Conservation (phyloP, 2,797 vertebrate genomes). For the Poeciliopsis turneri region DNA sequence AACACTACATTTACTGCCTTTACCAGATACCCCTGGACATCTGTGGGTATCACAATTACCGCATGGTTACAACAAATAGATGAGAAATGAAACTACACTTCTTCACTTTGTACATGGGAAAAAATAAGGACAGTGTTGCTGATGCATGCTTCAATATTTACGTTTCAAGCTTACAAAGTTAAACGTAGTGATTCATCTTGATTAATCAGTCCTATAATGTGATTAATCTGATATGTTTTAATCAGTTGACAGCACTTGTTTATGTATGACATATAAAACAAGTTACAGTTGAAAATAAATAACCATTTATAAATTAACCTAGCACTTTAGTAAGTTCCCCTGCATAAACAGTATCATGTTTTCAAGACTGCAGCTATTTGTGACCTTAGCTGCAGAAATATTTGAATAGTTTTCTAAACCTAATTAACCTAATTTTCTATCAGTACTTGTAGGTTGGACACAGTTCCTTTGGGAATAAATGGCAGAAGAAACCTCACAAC, state of each 20-base stretch:
- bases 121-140: no score
- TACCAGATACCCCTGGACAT: no score
- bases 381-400: not conserved
- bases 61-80: no score
- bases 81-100: no score
- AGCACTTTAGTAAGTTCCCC: not conserved
- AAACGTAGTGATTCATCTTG: no score
- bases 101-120: no score
- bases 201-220: no score
- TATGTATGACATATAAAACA: not conserved
- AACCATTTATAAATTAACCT: not conserved
- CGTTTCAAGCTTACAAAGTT: no score
- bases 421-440: not conserved
- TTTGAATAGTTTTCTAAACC: not conserved
- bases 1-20: no score
- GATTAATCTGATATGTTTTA: no score
- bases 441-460: not conserved
- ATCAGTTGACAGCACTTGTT: not conserved
- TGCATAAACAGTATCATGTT: not conserved
- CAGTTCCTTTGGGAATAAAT: not conserved
- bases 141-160: no score
- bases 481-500: not conserved
- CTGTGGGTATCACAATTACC: no score
- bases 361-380: not conserved
- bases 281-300: not conserved